phyloP scores from a whole-genome alignment of 2,888 invertebrate genomes.

The Odontothrips loti region DNA sequence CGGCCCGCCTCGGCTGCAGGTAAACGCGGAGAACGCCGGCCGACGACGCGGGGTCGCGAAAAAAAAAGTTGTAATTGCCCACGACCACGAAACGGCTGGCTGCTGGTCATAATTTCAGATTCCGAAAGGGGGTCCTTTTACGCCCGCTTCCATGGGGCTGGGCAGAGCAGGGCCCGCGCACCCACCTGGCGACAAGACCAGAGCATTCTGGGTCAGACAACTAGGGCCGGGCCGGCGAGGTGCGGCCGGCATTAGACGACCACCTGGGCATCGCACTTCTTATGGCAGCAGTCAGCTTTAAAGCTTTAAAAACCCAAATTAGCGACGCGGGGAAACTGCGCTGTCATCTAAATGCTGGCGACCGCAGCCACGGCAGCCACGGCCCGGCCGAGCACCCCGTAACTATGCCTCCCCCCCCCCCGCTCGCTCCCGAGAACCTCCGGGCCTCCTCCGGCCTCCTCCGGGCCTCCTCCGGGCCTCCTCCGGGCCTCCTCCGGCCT shows the following conservation, averaged over 20 bases:
- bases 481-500: no score
- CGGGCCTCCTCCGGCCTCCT: no score
- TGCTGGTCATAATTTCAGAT: no score
- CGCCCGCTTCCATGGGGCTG: no score
- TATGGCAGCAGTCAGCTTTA: neutral
- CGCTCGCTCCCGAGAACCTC: neutral
- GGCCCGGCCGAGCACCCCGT: neutral
- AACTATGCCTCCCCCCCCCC: neutral
- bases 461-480: no score
- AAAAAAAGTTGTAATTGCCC: no score
- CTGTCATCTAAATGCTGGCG: neutral
- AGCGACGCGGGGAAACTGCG: neutral
- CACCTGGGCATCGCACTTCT: neutral
- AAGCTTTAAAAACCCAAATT: constrained; percentile 27
- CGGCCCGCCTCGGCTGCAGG: no score
- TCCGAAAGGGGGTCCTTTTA: no score
- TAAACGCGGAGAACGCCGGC: no score
- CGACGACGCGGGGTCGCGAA: no score
- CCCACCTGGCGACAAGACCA: neutral
- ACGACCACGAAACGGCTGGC: no score
- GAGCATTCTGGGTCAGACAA: neutral
- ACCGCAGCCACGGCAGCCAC: neutral
- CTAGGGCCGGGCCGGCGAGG: neutral
- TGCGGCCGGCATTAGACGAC: neutral
- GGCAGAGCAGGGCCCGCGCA: no score